A percentile compares a stretch with the other conserved stretches of the same genome.
These are phyloP conservation scores for Ypsolopha scabrella DNA, from an alignment of 2,888 invertebrate genomes.

Conservation along the genomic window DNA sequence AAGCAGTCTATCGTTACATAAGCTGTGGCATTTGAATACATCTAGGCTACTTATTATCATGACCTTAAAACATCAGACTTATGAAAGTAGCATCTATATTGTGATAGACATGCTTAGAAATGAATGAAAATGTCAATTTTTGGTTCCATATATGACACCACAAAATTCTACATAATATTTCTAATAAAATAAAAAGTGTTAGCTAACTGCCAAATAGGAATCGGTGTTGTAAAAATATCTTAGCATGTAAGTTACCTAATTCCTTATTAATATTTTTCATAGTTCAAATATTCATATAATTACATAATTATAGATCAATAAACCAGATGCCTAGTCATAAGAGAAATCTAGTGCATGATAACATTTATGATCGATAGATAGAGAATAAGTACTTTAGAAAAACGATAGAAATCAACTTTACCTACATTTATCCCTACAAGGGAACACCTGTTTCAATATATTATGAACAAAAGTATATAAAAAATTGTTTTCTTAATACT, in stretches of 20 bases:
- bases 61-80: neutral
- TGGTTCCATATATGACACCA: constrained; percentile 32
- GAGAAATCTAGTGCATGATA: constrained; percentile 41
- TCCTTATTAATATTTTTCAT: constrained; percentile 22
- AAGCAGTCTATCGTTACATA: too few species aligned
- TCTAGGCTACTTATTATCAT: too few species aligned
- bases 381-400: constrained; percentile 16
- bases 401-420: constrained; percentile 9
- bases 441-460: neutral
- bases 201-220: constrained; percentile 65
- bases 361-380: constrained; percentile 36
- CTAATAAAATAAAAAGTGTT: constrained; percentile 39
- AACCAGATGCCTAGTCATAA: constrained; percentile 15
- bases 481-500: too few species aligned
- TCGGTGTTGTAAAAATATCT: constrained; percentile 57
- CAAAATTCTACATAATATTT: constrained; percentile 13
- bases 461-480: too few species aligned
- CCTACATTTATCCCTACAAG: neutral
- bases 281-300: constrained; percentile 28
- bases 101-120: neutral
- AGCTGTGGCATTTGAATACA: too few species aligned
- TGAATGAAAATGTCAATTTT: constrained; percentile 41
- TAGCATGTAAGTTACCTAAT: constrained; percentile 43
- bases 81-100: neutral
- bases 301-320: neutral